Evolutionary conservation across 2,797 vertebrate species (phyloP).

Genomic region (Echeneis naucrates): DNA sequence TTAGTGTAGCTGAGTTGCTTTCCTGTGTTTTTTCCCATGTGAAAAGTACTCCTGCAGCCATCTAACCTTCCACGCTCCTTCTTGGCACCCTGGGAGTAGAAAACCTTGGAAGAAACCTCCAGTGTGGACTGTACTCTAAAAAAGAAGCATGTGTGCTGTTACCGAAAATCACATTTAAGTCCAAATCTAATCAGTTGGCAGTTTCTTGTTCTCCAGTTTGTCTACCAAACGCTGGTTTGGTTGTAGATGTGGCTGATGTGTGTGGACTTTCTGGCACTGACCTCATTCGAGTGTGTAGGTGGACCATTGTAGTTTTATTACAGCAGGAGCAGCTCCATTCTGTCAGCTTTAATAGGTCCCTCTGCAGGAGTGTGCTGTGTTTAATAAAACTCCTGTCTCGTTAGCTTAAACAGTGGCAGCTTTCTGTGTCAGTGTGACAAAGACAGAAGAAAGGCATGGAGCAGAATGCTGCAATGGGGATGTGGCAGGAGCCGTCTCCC

Average conservation of each 20-base stretch:
- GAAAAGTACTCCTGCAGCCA: conserved; percentile 11
- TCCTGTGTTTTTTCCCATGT: conserved; percentile 12
- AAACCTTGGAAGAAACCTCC: conserved; percentile 45
- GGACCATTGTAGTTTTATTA: conserved; percentile 55
- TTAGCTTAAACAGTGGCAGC: conserved; percentile 60
- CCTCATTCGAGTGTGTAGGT: conserved; percentile 50
- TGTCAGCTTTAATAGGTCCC: conserved; percentile 61
- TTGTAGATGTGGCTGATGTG: conserved; percentile 51
- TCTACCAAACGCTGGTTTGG: conserved; percentile 24
- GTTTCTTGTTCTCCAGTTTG: conserved; percentile 42
- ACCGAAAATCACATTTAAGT: conserved; percentile 75
- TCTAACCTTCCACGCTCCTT: conserved; percentile 12
- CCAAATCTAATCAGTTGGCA: conserved; percentile 75
- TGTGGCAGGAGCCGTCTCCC: conserved; percentile 63
- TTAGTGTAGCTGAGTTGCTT: conserved; percentile 21
- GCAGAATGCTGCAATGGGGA: conserved; percentile 69
- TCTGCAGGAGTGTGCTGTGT: conserved; percentile 47
- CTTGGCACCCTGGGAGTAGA: conserved; percentile 25
- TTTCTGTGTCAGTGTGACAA: conserved; percentile 43
- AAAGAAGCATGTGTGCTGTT: conserved; percentile 78
- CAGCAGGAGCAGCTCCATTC: conserved; percentile 43
- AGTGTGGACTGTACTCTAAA: conserved; percentile 64
- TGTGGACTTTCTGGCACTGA: conserved; percentile 42
- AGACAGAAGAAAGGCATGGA: conserved; percentile 48
- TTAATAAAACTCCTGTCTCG: conserved; percentile 66